Percentiles rank a stretch among this genome's conserved stretches.
These are phyloP conservation scores for Simalia tracyae DNA, from an alignment of 2,797 vertebrate genomes.

Conservation along the genomic window DNA sequence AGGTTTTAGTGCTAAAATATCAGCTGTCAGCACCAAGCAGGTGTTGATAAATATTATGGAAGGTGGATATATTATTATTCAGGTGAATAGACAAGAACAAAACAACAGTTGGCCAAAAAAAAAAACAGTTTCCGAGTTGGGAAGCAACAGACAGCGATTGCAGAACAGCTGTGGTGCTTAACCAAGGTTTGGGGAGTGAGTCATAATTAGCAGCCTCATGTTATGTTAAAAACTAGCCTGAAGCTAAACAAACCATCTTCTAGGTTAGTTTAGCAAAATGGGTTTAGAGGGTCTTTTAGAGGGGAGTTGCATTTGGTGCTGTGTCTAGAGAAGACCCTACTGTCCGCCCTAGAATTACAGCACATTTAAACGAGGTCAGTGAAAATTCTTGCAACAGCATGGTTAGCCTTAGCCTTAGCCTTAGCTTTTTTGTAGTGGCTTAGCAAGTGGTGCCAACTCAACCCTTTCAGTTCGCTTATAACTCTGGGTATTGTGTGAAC, in stretches of 20 bases:
- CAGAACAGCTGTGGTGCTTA: not conserved
- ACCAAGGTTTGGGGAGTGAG: not conserved
- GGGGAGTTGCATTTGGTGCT: not conserved
- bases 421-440: not conserved
- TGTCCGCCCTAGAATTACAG: not conserved
- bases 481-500: not conserved
- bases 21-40: not conserved
- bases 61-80: conserved; percentile 6
- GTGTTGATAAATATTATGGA: not conserved
- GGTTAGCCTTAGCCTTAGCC: not conserved
- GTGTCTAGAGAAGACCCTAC: not conserved
- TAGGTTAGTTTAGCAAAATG: not conserved
- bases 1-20: conserved; percentile 6
- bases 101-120: not conserved
- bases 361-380: not conserved
- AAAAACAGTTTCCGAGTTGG: not conserved
- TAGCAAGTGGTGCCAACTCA: not conserved
- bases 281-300: not conserved
- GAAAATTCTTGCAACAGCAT: not conserved
- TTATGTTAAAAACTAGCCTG: not conserved
- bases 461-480: not conserved
- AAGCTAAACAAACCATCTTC: not conserved
- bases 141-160: not conserved
- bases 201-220: not conserved
- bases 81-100: not conserved